Evolutionary conservation across 2,113 vertebrate species (phyloP), one percentile per base, ranked within the genome.

Genomic region (Dasyprocta punctata): DNA sequence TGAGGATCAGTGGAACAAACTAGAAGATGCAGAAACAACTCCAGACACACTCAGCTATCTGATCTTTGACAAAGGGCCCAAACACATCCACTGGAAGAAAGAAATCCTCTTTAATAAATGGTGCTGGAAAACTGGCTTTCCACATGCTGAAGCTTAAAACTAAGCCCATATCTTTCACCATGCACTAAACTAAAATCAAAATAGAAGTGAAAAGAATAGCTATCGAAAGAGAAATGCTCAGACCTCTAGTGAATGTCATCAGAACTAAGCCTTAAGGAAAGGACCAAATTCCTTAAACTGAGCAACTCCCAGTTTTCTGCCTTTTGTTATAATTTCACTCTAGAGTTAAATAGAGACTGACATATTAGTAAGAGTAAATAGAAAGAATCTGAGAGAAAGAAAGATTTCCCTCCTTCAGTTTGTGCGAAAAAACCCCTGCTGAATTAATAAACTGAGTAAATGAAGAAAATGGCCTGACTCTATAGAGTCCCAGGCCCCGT

Each of bases 371-470:
- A 89, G 16, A 13, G 5, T 4, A 93, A 91, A 75, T 12, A 82
- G 33, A 90, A 93, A 60, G 38, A 83, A 67, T 41, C 47, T 85
- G 41, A 90, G 60, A 71, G 77, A 67, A 93, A 84, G 1, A 89
- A 92, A 92, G 2, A 5, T 63, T 91, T 65, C 5, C 63, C 36
- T 89, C 56, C 26, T 93, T 88, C 88, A 71, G 77, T 91, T 86
- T 17, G 84, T 41, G 58, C 90, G 94, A 61, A 94, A 88, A 5
- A 63, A 30, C n/a, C n/a, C n/a, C n/a, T n/a, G n/a, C 28, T 17
- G 63, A 93, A 47, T 92, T 92, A 47, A 84, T 86, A 78, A 63
- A 89, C 13, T 93, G 11, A 38, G 11, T 81, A 94, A 73, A 5
- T 36, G 30, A 89, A 82, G 36, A 84, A 71, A 73, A 78, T 89